Percentiles rank a stretch among this genome's conserved stretches.
These are phyloP conservation scores for Parnassius orleans DNA, from an alignment of 2,888 invertebrate genomes.

Conservation along the genomic window DNA sequence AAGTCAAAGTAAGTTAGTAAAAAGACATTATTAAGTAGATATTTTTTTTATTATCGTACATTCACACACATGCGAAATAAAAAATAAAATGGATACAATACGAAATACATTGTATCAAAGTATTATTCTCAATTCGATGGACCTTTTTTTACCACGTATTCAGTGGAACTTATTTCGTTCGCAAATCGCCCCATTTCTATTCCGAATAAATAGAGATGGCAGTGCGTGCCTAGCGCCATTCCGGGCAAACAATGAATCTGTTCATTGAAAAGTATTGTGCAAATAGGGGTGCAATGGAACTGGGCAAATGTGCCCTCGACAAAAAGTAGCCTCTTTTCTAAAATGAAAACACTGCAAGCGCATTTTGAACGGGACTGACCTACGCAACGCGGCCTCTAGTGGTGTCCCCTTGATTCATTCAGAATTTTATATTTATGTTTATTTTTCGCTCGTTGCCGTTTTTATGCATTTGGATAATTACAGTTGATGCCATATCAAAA, in stretches of 20 bases:
- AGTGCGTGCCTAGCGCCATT: constrained; percentile 34
- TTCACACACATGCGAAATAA: too few species aligned
- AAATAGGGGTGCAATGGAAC: constrained; percentile 57
- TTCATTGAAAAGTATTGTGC: constrained; percentile 71
- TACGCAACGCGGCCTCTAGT: constrained; percentile 35
- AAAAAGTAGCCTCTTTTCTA: constrained; percentile 57
- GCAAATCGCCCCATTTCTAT: constrained; percentile 33
- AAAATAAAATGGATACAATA: too few species aligned
- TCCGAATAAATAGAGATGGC: constrained; percentile 36
- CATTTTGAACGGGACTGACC: constrained; percentile 32
- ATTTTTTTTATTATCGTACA: too few species aligned
- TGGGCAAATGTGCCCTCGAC: constrained; percentile 47
- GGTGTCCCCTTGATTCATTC: constrained; percentile 26
- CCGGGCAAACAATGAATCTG: constrained; percentile 56
- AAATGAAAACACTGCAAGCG: constrained; percentile 42
- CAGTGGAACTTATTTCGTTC: constrained; percentile 23
- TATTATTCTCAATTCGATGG: not conserved
- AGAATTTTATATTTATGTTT: constrained; percentile 30
- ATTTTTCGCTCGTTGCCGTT: constrained; percentile 9
- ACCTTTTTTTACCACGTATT: constrained; percentile 6
- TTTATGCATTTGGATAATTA: constrained; percentile 8
- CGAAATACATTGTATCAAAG: too few species aligned
- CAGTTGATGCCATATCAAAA: constrained; percentile 1
- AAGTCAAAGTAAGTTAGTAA: too few species aligned
- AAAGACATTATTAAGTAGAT: too few species aligned